Evolutionary conservation across 2,797 vertebrate genomes (phyloP), one percentile per base, ranked within the genome.

Genomic region (Poecilia gillii): DNA sequence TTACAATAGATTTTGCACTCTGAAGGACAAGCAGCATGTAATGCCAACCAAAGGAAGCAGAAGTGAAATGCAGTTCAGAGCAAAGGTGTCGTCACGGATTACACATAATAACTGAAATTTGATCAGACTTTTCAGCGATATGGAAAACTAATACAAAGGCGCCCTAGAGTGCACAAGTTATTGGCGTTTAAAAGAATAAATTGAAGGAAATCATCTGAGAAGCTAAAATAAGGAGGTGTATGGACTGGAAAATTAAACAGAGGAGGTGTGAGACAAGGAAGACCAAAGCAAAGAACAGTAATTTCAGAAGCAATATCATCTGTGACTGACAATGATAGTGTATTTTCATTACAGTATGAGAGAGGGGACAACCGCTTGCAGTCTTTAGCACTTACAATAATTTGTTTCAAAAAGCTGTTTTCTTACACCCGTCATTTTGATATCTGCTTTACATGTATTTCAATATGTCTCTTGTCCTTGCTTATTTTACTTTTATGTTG

Each of bases 81-180:
- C 45, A 47, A 45, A 72, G 28, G 31, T 49, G 46, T 33, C 0
- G 46, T 33, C 20, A 33, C 1, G 12, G 46, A 73, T 49, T 33
- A 49, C 6, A 73, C 45, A 49, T 20, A 72, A 72, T 72, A 28
- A 47, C 70, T 47, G 6, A 72, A 72, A 72, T 46, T 72, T 7
- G 25, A 72, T 46, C 45, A 72, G 70, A 72, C 14, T 72, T 47
- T 28, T 14, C n/a, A 72, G 14, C 31, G 45, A 72, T 72, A 16
- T 46, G 70, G 7, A 72, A 46, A 46, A 72, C 13, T 16, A 72
- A 14, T 47, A 46, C 9, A n/a, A 33, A 73, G 20, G 14, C 36
- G 33, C 28, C 31, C 25, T 6, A 2, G 31, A 49, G 18, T 31
- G 45, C 16, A 18, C n/a, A 72, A 20, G 8, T 49, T 33, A 49